Base-by-base conservation (phyloP, 2,113 vertebrate species). In the Antechinus flavipes region DNA sequence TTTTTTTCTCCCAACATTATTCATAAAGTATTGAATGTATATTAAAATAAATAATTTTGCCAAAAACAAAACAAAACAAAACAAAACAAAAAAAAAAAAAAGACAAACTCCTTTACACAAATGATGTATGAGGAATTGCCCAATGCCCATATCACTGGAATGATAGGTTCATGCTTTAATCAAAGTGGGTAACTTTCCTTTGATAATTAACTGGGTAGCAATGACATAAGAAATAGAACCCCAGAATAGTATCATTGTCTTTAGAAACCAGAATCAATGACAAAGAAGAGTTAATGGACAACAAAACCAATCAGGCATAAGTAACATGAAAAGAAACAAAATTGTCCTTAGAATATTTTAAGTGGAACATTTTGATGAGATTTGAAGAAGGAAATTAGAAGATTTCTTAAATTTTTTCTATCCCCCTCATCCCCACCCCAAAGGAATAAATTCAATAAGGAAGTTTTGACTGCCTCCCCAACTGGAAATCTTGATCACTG, bases 401-500 rank as follows among this genome's bases (percentile, higher is more conserved):
- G 50, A 30, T 9, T 27, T 24, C 90, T 56, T 30, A 50, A 54
- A 49, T 50, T 92, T 27, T 42, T 24, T 50, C 91, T 42, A 89
- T 24, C 54, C 12, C 94, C 55, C 68, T 84, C n/a, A 84, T 84
- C 68, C n/a, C 35, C 2, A 84, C n/a, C 6, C n/a, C 19, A 84
- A 42, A 84, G 68, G n/a, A 96, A 97, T 95, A 55, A 95, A 97
- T 89, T 94, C 52, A 97, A 95, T 54, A 90, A 96, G 94, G 93
- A 97, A 94, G 94, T 93, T 92, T 94, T 96, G 92, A 94, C 84
- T 90, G 50, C 55, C 95, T 91, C 90, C 54, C 54, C 42, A 27
- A 9, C 54, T 92, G n/a, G 4, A 76, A 58, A n/a, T 35, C 96
- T 94, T 22, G 46, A 9, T 42, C 47, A 68, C 55, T 94, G 96